These are phyloP conservation scores for Chloromyia formosa DNA, from an alignment of 2,888 invertebrate genomes.

Conservation along the genomic window DNA sequence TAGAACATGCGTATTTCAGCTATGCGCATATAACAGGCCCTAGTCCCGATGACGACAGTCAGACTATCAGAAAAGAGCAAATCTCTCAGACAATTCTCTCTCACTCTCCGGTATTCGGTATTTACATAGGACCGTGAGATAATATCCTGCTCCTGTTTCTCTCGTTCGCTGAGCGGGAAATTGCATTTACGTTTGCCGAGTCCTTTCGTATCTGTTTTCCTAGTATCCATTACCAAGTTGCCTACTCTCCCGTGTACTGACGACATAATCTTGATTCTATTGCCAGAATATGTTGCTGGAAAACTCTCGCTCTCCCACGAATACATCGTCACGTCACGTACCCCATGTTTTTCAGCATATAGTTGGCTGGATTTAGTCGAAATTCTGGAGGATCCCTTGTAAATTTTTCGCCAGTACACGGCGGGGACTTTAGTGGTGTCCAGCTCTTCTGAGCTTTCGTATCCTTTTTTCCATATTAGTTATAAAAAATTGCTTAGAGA, in stretches of 20 bases:
- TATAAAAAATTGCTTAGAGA: slow-evolving; percentile 19
- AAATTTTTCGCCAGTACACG: slow-evolving; percentile 37
- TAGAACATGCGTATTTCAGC: slow-evolving; percentile 22
- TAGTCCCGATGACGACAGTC: slow-evolving; percentile 22
- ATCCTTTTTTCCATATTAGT: slow-evolving; percentile 47
- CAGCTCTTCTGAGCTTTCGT: slow-evolving; percentile 50
- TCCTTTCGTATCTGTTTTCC: too few species aligned
- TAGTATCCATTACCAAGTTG: background rate
- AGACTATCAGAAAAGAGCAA: background rate
- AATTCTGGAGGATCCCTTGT: slow-evolving; percentile 21
- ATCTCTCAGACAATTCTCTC: background rate
- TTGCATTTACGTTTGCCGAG: too few species aligned
- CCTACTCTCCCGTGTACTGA: background rate
- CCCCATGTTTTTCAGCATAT: slow-evolving; percentile 1
- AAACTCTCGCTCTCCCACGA: slow-evolving; percentile 15
- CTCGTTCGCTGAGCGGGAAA: too few species aligned
- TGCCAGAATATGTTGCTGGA: background rate
- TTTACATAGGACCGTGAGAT: too few species aligned
- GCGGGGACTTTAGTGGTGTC: slow-evolving; percentile 45
- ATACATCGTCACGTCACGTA: slow-evolving; percentile 13
- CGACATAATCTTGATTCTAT: background rate
- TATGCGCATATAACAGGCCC: slow-evolving; percentile 19
- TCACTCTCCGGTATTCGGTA: background rate
- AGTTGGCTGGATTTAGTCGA: background rate
- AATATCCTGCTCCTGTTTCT: too few species aligned